Evolutionary conservation across 23 tunicate genomes (phyloP), one percentile per base, ranked within the genome.

Genomic region (Halocynthia aurantium): DNA sequence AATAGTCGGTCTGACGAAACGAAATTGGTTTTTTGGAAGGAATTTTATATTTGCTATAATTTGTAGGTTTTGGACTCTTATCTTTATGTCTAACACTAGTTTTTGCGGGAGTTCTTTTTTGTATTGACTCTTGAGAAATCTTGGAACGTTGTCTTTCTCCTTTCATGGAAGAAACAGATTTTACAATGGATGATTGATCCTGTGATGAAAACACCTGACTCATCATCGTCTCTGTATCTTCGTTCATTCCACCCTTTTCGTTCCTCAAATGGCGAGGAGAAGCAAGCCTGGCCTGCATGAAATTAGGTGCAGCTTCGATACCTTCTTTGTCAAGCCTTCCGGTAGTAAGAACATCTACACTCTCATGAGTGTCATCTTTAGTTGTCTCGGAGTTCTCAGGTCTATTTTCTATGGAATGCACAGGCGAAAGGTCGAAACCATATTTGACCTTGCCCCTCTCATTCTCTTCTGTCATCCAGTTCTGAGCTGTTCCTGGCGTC

Each of bases 201-300:
- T 74, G 78, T 8, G 78, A 74, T 13, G 93, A 87, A 60, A 83
- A 87, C 49, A 87, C 93, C 70, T 87, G 93, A n/a, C 93, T 82
- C 93, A 87, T 87, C 93, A 87, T 82, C 54, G 93, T 87, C 44
- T 87, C 93, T 8, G 93, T 82, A 55, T 86, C 92, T 13, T 86
- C 80, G 57, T 80, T 83, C 12, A 53, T 54, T 40, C 58, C 31
- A 17, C 71, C 65, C 50, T 75, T 75, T 51, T 75, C 86, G 8
- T 80, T 22, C 8, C 61, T 76, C 6, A 72, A 77, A 22, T 87
- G 93, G 21, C 72, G 82, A 15, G 84, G 71, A 7, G 86, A 82
- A 8, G 85, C 52, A 6, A 81, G 82, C 51, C 51, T 71, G 5
- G 80, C 93, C 78, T 82, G 93, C 86, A 87, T 87, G 53, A 81